These are phyloP conservation scores for Neoaliturus tenellus DNA, from an alignment of 2,888 invertebrate species.

Conservation along the genomic window DNA sequence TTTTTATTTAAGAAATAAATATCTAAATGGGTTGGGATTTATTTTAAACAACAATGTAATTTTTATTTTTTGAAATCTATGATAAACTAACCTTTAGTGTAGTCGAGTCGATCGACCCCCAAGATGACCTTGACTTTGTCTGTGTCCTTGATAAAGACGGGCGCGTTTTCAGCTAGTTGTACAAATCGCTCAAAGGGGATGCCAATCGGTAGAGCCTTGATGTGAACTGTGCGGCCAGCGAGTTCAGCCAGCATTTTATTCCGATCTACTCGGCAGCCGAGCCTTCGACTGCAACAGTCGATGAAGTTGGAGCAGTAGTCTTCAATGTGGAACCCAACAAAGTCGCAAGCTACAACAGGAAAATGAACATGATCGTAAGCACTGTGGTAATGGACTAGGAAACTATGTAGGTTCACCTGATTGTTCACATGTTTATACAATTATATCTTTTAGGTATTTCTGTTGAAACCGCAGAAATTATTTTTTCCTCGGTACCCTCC, in stretches of 20 bases:
- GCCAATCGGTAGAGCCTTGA: conserved; percentile 72
- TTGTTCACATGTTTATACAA: no score
- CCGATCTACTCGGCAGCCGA: conserved; percentile 72
- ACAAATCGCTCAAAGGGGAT: conserved; percentile 72
- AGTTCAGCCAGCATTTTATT: conserved; percentile 71
- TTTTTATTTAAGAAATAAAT: no score
- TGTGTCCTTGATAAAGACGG: conserved; percentile 69
- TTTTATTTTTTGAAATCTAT: no score
- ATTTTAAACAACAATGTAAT: no score
- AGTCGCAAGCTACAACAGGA: conserved; percentile 70
- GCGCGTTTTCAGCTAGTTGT: conserved; percentile 70
- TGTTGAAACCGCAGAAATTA: no score
- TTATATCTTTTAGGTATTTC: no score
- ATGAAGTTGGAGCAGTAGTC: conserved; percentile 72
- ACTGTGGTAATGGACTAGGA: no score
- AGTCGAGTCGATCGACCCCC: conserved; percentile 72
- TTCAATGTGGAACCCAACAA: conserved; percentile 73
- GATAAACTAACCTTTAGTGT: conserved; percentile 70
- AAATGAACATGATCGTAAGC: no score
- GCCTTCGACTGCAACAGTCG: conserved; percentile 71
- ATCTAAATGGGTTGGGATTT: no score
- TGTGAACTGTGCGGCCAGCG: conserved; percentile 71
- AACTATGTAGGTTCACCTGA: no score
- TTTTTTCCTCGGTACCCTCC: no score
- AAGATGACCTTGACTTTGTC: conserved; percentile 70